A percentile compares a stretch with the other conserved stretches of the same genome.
phyloP scores from a whole-genome alignment of 1,140 invertebrate species.

The Dreissena polymorpha region DNA sequence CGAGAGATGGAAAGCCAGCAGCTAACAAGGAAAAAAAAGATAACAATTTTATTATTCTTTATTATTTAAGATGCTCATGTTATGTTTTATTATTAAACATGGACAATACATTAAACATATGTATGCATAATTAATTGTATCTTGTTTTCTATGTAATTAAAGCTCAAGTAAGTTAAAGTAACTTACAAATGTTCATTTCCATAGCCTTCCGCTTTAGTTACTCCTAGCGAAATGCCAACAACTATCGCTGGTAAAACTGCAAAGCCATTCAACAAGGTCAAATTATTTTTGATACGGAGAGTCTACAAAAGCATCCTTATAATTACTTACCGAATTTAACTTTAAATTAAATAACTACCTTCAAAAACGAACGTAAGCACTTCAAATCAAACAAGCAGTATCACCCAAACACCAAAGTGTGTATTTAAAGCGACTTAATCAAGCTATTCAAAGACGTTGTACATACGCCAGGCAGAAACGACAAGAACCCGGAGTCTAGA shows the following conservation, averaged over 20 bases:
- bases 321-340: too few relatives aligned
- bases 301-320: too few relatives aligned
- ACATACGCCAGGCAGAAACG: constrained; percentile 55
- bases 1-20: constrained; percentile 32
- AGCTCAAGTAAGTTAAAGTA: neutral
- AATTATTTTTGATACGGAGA: too few relatives aligned
- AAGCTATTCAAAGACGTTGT: neutral
- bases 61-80: neutral
- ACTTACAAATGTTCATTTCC: constrained; percentile 48
- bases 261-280: neutral
- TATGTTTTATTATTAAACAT: neutral
- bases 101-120: neutral
- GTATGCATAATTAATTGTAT: neutral
- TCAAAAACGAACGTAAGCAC: too few relatives aligned
- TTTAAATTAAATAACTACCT: too few relatives aligned
- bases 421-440: too few relatives aligned
- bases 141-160: neutral
- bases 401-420: too few relatives aligned
- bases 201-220: constrained; percentile 48
- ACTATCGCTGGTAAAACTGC: constrained; percentile 19
- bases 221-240: constrained; percentile 48
- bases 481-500: constrained; percentile 35
- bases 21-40: neutral
- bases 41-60: neutral
- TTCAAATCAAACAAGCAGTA: too few relatives aligned